Evolutionary conservation across 2,113 vertebrate genomes (phyloP), one percentile per base, ranked within the genome.

Genomic region (Thermophis baileyi): DNA sequence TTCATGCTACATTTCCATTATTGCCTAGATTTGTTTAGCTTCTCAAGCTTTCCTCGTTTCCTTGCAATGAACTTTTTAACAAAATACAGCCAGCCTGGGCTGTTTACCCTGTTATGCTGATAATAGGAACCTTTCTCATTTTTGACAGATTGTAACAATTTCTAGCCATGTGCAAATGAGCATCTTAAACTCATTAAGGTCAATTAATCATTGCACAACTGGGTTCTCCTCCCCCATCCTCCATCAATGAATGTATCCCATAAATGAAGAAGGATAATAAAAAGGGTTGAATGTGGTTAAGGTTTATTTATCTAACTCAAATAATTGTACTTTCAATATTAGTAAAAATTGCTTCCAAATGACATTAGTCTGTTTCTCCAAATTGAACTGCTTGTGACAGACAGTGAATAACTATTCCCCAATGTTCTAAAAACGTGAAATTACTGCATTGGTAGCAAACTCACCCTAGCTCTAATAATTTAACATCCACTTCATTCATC

Each of bases 1-100:
- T 99, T 99, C 98, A 99, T 99, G 98, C 98, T 98, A 99, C 98
- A 99, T 99, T 99, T 99, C 98, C 99, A 99, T 99, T 99, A 99
- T 99, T 98, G 98, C 98, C 97, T 98, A 98, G 98, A 99, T 99
- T 99, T 98, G 98, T 99, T 99, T 98, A 98, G 98, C 98, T 98
- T 97, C 98, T 97, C 97, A 98, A 98, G 98, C 98, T 97, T 98
- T 98, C 97, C 92, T 97, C 97, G 97, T 98, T 98, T 97, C 97
- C 98, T 97, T 97, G 96, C 98, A 98, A 98, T 98, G 98, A 98
- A 98, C 98, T 98, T 97, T 91, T 97, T 98, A 98, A 97, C 97
- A 98, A 98, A 98, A 98, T 98, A 98, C 98, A 98, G 98, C 98
- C 96, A 95, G 96, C 95, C 95, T 97, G 96, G 96, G 94, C 96